Percentiles rank a stretch among this genome's conserved stretches.
These are phyloP conservation scores for Hipposideros larvatus DNA, from an alignment of 2,797 vertebrate species.

Conservation along the genomic window DNA sequence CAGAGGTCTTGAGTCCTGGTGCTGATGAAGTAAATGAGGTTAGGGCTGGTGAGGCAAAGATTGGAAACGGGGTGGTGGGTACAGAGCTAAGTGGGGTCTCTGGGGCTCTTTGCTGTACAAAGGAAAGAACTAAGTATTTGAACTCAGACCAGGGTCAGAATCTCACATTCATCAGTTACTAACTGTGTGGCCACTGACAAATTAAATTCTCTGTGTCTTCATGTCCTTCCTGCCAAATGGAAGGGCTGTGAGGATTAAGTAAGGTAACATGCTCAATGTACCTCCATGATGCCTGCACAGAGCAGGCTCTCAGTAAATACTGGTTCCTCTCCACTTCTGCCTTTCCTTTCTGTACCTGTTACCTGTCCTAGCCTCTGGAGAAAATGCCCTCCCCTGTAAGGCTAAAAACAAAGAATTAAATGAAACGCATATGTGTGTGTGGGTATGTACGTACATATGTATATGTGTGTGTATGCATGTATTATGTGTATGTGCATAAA, in stretches of 20 bases:
- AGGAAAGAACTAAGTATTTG: not conserved
- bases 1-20: not conserved
- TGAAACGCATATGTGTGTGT: not conserved
- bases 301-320: not conserved
- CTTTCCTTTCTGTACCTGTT: not conserved
- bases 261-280: not conserved
- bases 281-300: not conserved
- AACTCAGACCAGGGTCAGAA: not conserved
- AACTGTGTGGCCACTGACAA: not conserved
- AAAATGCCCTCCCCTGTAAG: not conserved
- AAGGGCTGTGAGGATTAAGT: not conserved
- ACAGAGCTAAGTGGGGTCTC: not conserved
- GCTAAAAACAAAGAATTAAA: not conserved
- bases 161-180: not conserved
- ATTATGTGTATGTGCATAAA: not conserved
- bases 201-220: not conserved
- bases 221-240: not conserved
- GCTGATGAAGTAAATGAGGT: not conserved
- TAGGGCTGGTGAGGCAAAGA: not conserved
- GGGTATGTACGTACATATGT: too few species aligned
- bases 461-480: not conserved
- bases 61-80: not conserved
- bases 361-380: not conserved
- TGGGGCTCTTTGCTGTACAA: not conserved
- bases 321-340: not conserved